Evolutionary conservation across 2,113 vertebrate species (phyloP).

Genomic region (Aleadryas rufinucha): DNA sequence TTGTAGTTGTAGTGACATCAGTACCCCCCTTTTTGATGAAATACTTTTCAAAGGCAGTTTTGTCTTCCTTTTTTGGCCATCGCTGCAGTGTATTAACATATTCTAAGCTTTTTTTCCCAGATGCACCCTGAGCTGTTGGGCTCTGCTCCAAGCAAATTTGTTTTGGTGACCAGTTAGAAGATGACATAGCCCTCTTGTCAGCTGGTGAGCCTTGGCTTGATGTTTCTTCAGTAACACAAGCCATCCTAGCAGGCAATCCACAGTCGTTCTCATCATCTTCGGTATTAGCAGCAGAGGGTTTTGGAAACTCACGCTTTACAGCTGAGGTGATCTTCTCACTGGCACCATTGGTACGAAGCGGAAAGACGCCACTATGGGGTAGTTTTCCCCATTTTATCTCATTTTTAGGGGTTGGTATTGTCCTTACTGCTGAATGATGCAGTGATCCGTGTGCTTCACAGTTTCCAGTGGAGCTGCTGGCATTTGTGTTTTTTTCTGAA

Average conservation of each 20-base stretch:
- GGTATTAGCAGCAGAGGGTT: slow-evolving; percentile 71
- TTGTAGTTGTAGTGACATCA: background rate
- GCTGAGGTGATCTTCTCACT: background rate
- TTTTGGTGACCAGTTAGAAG: background rate
- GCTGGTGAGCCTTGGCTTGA: background rate
- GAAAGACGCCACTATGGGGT: background rate
- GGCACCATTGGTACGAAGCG: background rate
- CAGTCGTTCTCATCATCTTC: slow-evolving; percentile 73
- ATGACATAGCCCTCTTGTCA: background rate
- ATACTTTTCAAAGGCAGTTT: slow-evolving; percentile 48
- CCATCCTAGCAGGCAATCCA: slow-evolving; percentile 76
- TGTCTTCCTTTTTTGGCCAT: slow-evolving; percentile 55
- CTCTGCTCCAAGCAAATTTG: background rate
- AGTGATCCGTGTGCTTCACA: background rate
- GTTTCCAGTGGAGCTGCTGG: background rate
- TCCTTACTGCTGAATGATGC: background rate
- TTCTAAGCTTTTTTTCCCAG: background rate
- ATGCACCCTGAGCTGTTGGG: background rate
- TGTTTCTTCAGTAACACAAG: background rate
- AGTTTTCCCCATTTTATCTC: slow-evolving; percentile 20
- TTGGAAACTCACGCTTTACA: slow-evolving; percentile 47
- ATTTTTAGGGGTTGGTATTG: background rate
- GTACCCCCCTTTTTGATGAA: slow-evolving; percentile 24
- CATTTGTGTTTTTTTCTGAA: background rate
- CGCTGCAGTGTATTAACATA: background rate